phyloP scores from a whole-genome alignment of 2,113 vertebrate species.

The Pteronura brasiliensis region DNA sequence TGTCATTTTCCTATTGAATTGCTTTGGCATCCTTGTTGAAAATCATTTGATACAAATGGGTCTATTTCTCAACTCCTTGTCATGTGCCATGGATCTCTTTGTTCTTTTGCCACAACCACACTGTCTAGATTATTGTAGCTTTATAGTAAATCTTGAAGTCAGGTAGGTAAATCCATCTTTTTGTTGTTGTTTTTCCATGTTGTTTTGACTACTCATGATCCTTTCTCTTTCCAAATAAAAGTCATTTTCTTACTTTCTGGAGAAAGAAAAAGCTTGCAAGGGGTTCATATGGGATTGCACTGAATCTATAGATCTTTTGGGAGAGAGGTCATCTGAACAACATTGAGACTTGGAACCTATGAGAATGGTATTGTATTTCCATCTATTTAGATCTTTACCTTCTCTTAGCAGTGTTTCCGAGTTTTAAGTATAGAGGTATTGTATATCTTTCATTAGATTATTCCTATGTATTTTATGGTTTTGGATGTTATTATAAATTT shows the following conservation, averaged over 20 bases:
- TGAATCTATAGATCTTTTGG: not conserved
- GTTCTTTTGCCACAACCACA: not conserved
- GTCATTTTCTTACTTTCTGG: not conserved
- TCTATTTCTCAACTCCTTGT: not conserved
- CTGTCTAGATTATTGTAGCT: slow-evolving; percentile 5
- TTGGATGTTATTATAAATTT: not conserved
- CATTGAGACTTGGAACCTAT: slow-evolving; percentile 9
- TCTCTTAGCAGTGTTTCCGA: not conserved
- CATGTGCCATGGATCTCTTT: not conserved
- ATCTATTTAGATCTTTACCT: slow-evolving; percentile 13
- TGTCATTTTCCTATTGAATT: not conserved
- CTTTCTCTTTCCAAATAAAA: slow-evolving; percentile 45
- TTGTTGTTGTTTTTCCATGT: not conserved
- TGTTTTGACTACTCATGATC: not conserved
- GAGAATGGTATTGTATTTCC: slow-evolving; percentile 25
- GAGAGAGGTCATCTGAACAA: not conserved
- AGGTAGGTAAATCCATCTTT: not conserved
- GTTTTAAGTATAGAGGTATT: not conserved
- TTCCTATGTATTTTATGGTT: not conserved
- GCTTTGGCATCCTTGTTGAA: not conserved
- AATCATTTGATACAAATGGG: not conserved
- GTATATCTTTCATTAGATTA: slow-evolving; percentile 14
- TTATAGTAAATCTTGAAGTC: not conserved
- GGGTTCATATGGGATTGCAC: not conserved
- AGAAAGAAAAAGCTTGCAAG: not conserved